Base-by-base conservation (phyloP, 2,797 vertebrate genomes). In the Gorsachius magnificus region DNA sequence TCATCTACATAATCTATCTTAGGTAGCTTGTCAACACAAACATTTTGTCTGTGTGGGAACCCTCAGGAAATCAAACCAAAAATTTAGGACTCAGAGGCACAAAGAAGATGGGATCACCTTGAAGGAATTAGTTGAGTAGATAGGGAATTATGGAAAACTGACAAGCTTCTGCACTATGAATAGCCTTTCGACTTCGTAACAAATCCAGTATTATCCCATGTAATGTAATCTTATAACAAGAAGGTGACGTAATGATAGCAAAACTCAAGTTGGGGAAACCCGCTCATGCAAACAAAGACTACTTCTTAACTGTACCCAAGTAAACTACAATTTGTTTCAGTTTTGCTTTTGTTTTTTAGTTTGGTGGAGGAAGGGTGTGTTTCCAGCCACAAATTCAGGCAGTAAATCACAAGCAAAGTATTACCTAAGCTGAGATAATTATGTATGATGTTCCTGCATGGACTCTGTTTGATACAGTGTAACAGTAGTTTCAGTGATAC, bases 221-320 rank as follows among this genome's bases (percentile, higher is more conserved):
- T 2, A 77, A 83, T 20, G 46, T 3, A 19, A 53, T 56, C 35
- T 70, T 45, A 14, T 11, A 76, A 70, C 8, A 48, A 51, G 20
- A 46, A 31, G 6, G 10, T 1, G 2, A 31, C 0, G 1, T 3
- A 51, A 46, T 1, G 4, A 53, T 60, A n/a, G 16, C 31, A 70
- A 72, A 82, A 69, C 43, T 41, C 72, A 57, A 4, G 36, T 25
- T 11, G 14, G 29, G 16, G 13, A 22, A 87, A 65, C 2, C 8
- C 25, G n/a, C 19, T 72, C 7, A 6, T 29, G 54, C 19, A 79
- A 76, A 48, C 26, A 17, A 53, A 58, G 36, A 46, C 2, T 15
- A 20, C 45, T 22, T 65, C 35, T 68, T 43, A 57, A 10, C 14
- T n/a, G 29, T 15, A 51, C 18, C 54, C 13, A 53, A 66, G 11